Conservation (phyloP, 2,113 vertebrate species). For the Poeciliopsis prolifica region DNA sequence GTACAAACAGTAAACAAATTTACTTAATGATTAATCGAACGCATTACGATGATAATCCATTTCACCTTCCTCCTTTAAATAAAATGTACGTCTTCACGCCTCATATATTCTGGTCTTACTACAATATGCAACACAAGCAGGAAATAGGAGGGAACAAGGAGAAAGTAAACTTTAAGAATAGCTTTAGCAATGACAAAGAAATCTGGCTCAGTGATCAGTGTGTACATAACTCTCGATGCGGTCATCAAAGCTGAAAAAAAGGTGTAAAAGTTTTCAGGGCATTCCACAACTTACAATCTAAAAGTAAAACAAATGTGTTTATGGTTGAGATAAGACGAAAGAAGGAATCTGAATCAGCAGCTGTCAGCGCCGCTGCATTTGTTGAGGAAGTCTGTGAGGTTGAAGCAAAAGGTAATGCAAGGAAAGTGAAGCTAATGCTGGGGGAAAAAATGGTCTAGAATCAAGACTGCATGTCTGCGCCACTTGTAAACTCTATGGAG, state of each 20-base stretch:
- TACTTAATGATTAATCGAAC: not conserved
- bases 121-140: not conserved
- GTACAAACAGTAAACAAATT: not conserved
- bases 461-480: not conserved
- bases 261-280: not conserved
- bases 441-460: constrained; percentile 21
- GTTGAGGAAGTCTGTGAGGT: constrained; percentile 39
- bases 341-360: constrained; percentile 65
- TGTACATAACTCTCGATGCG: constrained; percentile 7
- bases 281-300: not conserved
- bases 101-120: constrained; percentile 7
- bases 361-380: constrained; percentile 51
- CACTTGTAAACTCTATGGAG: constrained; percentile 34
- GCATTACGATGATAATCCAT: not conserved
- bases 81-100: not conserved
- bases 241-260: not conserved
- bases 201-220: constrained; percentile 26
- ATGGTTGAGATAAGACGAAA: constrained; percentile 5
- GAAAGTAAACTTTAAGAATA: not conserved
- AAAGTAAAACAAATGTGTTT: constrained; percentile 1
- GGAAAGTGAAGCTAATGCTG: not conserved
- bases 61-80: not conserved
- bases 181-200: not conserved
- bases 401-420: constrained; percentile 39
- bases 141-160: not conserved